Conservation (phyloP, 64 coral and sea anemone species). For the Montipora foliosa region DNA sequence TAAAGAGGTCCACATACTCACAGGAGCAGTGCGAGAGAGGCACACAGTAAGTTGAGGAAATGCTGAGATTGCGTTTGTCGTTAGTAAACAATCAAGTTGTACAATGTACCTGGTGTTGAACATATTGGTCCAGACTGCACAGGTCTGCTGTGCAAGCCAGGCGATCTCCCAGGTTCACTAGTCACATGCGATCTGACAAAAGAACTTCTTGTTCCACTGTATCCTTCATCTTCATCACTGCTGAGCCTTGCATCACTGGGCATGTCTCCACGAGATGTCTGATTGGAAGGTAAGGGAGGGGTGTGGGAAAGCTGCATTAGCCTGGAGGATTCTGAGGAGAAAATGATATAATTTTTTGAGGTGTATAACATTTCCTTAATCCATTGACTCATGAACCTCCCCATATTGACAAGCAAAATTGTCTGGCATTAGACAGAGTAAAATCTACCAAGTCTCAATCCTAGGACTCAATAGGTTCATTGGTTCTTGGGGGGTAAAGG, state of each 20-base stretch:
- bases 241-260: constrained; percentile 12
- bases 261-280: constrained; percentile 11
- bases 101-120: constrained; percentile 19
- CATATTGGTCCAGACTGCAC: constrained; percentile 47
- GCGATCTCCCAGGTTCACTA: not conserved
- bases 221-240: constrained; percentile 32
- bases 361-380: too few relatives aligned
- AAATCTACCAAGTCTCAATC: too few relatives aligned
- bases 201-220: constrained; percentile 19
- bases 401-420: too few relatives aligned
- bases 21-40: too few relatives aligned
- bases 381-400: too few relatives aligned
- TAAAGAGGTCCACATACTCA: too few relatives aligned
- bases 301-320: constrained; percentile 35
- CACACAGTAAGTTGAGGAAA: too few relatives aligned
- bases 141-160: constrained; percentile 32
- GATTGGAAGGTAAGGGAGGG: constrained; percentile 1
- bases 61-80: not conserved
- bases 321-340: constrained; percentile 2
- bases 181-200: not conserved
- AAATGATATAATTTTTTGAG: not conserved
- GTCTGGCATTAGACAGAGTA: too few relatives aligned
- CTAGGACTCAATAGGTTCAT: too few relatives aligned
- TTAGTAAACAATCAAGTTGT: not conserved
- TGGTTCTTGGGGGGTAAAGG: too few relatives aligned